phyloP scores from a whole-genome alignment of 2,113 vertebrate species.

The Laticauda colubrina region DNA sequence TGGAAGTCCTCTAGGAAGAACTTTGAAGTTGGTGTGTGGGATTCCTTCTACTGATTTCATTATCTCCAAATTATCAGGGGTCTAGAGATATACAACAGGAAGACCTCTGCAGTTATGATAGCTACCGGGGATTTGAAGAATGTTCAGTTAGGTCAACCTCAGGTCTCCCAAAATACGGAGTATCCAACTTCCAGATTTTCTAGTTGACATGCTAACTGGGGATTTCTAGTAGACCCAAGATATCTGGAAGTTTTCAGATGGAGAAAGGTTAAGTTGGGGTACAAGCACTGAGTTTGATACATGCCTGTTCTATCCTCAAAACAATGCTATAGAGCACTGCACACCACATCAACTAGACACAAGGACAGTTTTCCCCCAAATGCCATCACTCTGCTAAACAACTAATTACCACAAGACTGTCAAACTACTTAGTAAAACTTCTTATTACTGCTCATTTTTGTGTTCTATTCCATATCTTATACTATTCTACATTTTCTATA shows the following conservation, averaged over 20 bases:
- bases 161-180: background rate
- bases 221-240: background rate
- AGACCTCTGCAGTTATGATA: background rate
- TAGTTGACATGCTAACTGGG: background rate
- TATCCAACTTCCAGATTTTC: background rate
- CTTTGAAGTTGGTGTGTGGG: background rate
- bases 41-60: background rate
- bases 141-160: background rate
- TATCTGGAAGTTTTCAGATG: background rate
- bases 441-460: too few relatives aligned
- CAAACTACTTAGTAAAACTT: too few relatives aligned
- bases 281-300: background rate
- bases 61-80: background rate
- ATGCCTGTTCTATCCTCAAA: background rate
- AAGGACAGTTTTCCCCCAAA: too few relatives aligned
- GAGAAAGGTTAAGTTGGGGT: background rate
- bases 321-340: too few relatives aligned
- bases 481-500: too few relatives aligned
- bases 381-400: too few relatives aligned
- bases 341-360: too few relatives aligned
- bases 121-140: background rate
- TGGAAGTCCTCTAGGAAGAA: background rate
- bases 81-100: background rate
- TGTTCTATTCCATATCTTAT: too few relatives aligned
- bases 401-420: too few relatives aligned